Base-by-base conservation (phyloP, 2,888 invertebrate genomes). In the Chesias legatella region DNA sequence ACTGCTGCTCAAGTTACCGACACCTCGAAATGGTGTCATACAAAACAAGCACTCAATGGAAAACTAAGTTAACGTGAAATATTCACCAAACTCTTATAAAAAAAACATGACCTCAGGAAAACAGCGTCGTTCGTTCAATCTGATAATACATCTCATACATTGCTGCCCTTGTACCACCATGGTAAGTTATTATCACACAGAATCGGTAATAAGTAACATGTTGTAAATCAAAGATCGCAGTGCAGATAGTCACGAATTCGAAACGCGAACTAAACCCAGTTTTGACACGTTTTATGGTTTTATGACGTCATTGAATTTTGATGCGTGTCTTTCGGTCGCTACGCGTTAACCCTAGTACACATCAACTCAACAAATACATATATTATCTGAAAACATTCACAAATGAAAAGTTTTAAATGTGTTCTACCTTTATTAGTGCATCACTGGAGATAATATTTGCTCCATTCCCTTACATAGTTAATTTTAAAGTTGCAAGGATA, bases 201-300 rank as follows among this genome's bases (percentile, higher is more conserved):
- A 52, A 44, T 17, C 24, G 50, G 51, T 52, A 53, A 35, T 37
- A 26, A 52, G 51, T 52, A 53, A 35, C 35, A 26, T 23, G 36
- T 39, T 10, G 51, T 51, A 31, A 41, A 48, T 43, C 44, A 60
- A 53, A 59, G 61, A 61, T 56, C 45, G 53, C 45, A 46, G 40
- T 48, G 31, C 35, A 45, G 47, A 51, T 53, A 47, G 52, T 63
- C 60, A 64, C 60, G 58, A 59, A 60, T 62, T 63, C 57, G 60
- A 58, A 57, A 56, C 47, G 62, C 46, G 53, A 58, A 56, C 52
- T 51, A 56, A 58, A 57, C 49, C 54, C 44, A 58, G 51, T 60
- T 63, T 50, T 62, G 70, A 61, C 69, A 66, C 65, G 63, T 63
- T 68, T 68, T 67, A 69, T 57, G 65, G 50, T 49, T 68, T 68